Conservation (phyloP, 2,888 invertebrate species). For the Eledone cirrhosa region DNA sequence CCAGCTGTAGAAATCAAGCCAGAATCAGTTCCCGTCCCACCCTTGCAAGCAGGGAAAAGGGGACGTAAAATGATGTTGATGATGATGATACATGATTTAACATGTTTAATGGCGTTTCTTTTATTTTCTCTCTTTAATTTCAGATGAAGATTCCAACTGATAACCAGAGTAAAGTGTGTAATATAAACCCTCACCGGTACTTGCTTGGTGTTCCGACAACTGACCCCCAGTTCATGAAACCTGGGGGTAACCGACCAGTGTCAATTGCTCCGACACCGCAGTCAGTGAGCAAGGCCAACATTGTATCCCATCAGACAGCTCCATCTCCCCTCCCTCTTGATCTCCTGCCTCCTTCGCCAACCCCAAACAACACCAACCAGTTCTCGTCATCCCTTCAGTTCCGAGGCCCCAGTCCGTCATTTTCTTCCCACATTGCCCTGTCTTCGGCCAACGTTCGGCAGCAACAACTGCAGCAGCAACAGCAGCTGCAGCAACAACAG, state of each 20-base stretch:
- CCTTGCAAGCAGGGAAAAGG: no score
- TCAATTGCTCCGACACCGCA: constrained; percentile 14
- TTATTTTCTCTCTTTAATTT: background rate
- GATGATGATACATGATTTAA: no score
- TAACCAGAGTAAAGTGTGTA: constrained; percentile 21
- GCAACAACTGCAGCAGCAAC: constrained; percentile 19
- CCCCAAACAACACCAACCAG: constrained; percentile 27
- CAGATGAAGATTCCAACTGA: constrained; percentile 31
- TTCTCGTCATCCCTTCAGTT: constrained; percentile 18
- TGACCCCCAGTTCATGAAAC: constrained; percentile 52
- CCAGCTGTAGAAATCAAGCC: no score
- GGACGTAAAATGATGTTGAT: no score
- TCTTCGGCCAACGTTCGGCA: constrained; percentile 34
- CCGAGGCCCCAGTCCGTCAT: constrained; percentile 27
- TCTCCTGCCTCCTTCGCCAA: constrained; percentile 30
- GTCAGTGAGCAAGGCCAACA: background rate
- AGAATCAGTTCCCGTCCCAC: no score
- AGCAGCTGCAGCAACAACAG: constrained; percentile 30
- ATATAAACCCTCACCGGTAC: constrained; percentile 45
- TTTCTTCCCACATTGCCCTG: constrained; percentile 28
- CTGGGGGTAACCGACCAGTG: constrained; percentile 35
- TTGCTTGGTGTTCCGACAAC: constrained; percentile 53
- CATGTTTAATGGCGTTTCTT: no score
- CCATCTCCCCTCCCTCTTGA: constrained; percentile 26
- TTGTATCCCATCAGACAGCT: background rate